These are phyloP conservation scores for Pocillopora damicornis DNA, from an alignment of 64 coral and sea anemone species.

Conservation along the genomic window DNA sequence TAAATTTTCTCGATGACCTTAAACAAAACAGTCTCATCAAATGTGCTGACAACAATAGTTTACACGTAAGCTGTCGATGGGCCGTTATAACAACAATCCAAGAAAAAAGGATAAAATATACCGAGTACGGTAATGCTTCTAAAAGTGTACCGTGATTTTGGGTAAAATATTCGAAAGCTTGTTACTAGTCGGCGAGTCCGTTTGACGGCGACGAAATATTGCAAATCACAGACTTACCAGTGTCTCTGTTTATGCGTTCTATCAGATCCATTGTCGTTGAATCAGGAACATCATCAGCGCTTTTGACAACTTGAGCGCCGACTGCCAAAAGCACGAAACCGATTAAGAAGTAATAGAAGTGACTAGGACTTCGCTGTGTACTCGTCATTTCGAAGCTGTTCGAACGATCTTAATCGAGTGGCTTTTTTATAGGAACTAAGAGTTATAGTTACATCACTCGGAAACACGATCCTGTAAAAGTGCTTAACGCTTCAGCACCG, in stretches of 20 bases:
- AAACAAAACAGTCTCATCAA: too few relatives aligned
- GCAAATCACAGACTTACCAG: background rate
- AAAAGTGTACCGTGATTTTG: background rate
- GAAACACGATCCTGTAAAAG: background rate
- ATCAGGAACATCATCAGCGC: background rate
- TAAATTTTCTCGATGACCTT: too few relatives aligned
- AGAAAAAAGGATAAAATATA: too few relatives aligned
- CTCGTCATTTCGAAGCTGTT: background rate
- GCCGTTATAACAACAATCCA: background rate
- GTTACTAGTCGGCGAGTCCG: background rate
- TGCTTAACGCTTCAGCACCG: background rate
- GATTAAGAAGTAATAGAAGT: background rate
- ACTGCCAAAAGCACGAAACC: background rate
- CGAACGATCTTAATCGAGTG: background rate
- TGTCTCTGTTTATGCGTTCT: background rate
- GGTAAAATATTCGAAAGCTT: background rate
- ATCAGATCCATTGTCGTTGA: slow-evolving; percentile 23
- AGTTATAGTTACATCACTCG: background rate
- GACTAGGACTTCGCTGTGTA: background rate
- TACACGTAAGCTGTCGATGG: background rate
- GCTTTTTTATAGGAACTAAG: background rate
- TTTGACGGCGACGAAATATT: background rate
- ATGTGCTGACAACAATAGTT: too few relatives aligned
- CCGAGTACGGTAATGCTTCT: background rate
- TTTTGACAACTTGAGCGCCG: background rate